Evolutionary conservation across 2,797 vertebrate species (phyloP).

Genomic region (Carduelis carduelis): DNA sequence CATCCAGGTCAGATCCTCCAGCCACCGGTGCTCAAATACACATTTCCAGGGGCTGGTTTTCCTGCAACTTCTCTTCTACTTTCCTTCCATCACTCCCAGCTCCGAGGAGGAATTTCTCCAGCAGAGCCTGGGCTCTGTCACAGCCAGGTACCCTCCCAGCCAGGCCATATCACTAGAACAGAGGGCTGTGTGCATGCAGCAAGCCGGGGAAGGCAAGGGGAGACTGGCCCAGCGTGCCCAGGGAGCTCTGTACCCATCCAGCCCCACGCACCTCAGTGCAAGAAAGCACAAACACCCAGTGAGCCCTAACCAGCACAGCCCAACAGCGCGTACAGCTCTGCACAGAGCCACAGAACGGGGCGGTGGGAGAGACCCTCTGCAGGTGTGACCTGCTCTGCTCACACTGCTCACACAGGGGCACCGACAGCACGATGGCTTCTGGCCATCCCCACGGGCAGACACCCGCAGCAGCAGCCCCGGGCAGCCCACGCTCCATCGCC

Average conservation of each 20-base stretch:
- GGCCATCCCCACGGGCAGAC: fast-evolving
- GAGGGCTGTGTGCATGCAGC: fast-evolving
- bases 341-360: fast-evolving
- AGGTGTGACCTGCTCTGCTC: background rate
- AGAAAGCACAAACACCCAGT: fast-evolving
- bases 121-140: background rate
- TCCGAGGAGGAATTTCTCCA: background rate
- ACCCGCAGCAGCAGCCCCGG: fast-evolving
- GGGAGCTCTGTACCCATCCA: background rate
- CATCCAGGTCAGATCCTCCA: background rate
- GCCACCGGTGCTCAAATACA: background rate
- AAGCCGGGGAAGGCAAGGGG: background rate
- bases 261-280: fast-evolving
- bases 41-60: background rate
- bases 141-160: background rate
- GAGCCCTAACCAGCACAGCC: background rate
- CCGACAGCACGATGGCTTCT: fast-evolving
- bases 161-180: background rate
- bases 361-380: background rate
- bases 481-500: fast-evolving
- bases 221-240: background rate
- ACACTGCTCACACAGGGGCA: background rate
- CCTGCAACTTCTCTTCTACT: background rate
- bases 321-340: background rate
- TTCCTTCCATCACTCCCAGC: background rate